Evolutionary conservation across 2,113 vertebrate species (phyloP).

Genomic region (Anguilla japonica): DNA sequence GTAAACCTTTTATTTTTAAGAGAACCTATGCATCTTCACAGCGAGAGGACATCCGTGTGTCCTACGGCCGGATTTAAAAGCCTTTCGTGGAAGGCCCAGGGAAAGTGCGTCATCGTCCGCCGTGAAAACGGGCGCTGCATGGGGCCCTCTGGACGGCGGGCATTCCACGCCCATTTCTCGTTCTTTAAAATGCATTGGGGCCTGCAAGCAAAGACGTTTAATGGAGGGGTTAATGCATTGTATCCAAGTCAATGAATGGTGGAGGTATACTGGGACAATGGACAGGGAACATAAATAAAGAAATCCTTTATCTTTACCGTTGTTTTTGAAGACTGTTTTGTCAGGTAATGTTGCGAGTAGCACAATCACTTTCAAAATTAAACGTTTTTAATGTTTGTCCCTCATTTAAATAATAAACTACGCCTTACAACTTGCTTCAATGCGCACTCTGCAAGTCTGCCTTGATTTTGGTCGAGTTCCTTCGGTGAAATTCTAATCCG

Average conservation of each 20-base stretch:
- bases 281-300: neutral
- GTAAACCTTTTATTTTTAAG: slow-evolving; percentile 54
- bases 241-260: neutral
- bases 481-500: neutral
- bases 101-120: neutral
- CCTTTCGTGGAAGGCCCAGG: slow-evolving; percentile 3
- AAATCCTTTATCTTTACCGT: neutral
- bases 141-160: slow-evolving; percentile 1
- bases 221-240: neutral
- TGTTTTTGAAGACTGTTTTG: neutral
- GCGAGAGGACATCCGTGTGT: slow-evolving; percentile 45
- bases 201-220: neutral
- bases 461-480: neutral
- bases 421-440: neutral
- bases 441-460: neutral
- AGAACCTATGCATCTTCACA: slow-evolving; percentile 50
- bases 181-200: neutral
- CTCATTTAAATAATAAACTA: slow-evolving; percentile 31
- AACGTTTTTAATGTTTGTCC: slow-evolving; percentile 52
- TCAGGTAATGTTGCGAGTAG: neutral
- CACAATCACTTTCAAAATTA: neutral
- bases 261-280: neutral
- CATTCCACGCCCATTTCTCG: neutral
- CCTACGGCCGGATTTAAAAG: slow-evolving; percentile 48
- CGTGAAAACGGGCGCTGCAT: neutral